Percentiles rank a stretch among this genome's conserved stretches.
Evolutionary conservation across 2,113 vertebrate genomes (phyloP).

Genomic region (Sander vitreus): DNA sequence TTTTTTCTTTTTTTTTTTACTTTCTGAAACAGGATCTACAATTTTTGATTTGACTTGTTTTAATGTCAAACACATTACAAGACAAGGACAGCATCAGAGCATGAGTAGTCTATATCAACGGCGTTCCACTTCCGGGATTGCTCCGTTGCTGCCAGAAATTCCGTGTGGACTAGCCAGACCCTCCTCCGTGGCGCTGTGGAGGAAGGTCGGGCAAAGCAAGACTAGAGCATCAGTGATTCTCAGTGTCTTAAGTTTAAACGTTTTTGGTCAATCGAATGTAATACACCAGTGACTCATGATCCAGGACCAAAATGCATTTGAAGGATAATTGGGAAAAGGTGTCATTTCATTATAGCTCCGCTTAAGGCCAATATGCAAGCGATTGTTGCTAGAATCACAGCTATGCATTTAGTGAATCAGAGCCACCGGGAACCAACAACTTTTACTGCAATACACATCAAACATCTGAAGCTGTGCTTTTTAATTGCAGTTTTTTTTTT

Average conservation of each 20-base stretch:
- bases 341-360: constrained; percentile 11
- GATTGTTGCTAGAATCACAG: not conserved
- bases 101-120: too few relatives aligned
- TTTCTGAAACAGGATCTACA: too few relatives aligned
- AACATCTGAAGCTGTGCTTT: not conserved
- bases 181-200: too few relatives aligned
- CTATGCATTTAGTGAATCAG: constrained; percentile 20
- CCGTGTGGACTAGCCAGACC: too few relatives aligned
- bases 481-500: not conserved
- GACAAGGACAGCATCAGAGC: too few relatives aligned
- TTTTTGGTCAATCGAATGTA: constrained; percentile 15
- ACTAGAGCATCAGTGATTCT: not conserved
- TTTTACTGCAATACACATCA: not conserved
- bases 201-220: too few relatives aligned
- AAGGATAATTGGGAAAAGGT: constrained; percentile 26
- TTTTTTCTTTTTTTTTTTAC: too few relatives aligned
- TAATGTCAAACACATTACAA: too few relatives aligned
- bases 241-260: constrained; percentile 8
- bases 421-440: constrained; percentile 3
- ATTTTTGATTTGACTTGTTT: too few relatives aligned
- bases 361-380: not conserved
- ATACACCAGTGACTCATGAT: constrained; percentile 23
- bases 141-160: too few relatives aligned
- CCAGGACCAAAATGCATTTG: not conserved
- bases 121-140: too few relatives aligned